Conservation (phyloP, 2,888 invertebrate genomes). For the Nymphalis urticae region DNA sequence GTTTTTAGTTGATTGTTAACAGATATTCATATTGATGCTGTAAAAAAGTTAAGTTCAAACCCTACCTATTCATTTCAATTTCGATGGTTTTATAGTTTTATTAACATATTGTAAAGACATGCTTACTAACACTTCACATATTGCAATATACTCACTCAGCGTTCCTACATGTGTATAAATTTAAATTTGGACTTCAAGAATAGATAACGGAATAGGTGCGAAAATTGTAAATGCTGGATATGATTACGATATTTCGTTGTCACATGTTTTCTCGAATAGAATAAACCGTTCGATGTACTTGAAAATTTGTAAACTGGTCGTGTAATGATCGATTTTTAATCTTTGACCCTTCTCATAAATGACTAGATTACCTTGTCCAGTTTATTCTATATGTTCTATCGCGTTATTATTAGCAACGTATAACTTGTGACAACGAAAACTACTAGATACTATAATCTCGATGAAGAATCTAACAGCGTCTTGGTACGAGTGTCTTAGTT, state of each 20-base stretch:
- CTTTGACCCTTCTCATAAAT: constrained; percentile 25
- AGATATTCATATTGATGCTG: too few relatives aligned
- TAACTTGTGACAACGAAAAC: constrained; percentile 55
- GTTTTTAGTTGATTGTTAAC: too few relatives aligned
- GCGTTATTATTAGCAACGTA: constrained; percentile 35
- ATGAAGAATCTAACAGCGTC: constrained; percentile 76
- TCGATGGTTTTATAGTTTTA: constrained; percentile 28
- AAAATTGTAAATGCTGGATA: constrained; percentile 73
- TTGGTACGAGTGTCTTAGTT: constrained; percentile 78
- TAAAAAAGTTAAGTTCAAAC: too few relatives aligned
- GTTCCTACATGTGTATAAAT: constrained; percentile 32
- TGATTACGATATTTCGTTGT: constrained; percentile 40
- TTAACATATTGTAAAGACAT: constrained; percentile 21
- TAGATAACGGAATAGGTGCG: constrained; percentile 78
- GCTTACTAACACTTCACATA: constrained; percentile 74
- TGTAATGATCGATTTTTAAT: constrained; percentile 20
- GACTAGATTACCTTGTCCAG: constrained; percentile 27
- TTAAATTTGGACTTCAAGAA: constrained; percentile 79
- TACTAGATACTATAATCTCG: constrained; percentile 44
- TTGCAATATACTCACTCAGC: constrained; percentile 53
- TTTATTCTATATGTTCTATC: constrained; percentile 16
- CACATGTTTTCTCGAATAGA: constrained; percentile 52
- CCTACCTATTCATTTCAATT: constrained; percentile 20
- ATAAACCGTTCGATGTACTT: constrained; percentile 19
- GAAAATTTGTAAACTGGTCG: constrained; percentile 22